phyloP scores from a whole-genome alignment of 2,888 invertebrate genomes.

The Sepioteuthis lessoniana region DNA sequence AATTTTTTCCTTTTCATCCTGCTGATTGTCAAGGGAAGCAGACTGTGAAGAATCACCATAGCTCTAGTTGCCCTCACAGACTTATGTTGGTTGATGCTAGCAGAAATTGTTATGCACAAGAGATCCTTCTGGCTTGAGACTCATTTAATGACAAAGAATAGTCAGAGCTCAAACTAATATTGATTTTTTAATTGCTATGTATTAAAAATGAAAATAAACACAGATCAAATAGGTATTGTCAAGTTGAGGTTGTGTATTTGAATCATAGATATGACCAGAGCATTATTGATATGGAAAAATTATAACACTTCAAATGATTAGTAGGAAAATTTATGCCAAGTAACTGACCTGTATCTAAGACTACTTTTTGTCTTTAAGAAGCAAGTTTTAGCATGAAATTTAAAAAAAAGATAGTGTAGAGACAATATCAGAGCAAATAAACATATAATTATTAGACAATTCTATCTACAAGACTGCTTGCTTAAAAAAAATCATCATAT shows the following conservation, averaged over 20 bases:
- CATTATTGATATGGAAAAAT: background rate
- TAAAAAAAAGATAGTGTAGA: too few species aligned
- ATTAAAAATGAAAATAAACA: background rate
- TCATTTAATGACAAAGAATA: constrained; percentile 12
- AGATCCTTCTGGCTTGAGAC: constrained; percentile 17
- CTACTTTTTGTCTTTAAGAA: background rate
- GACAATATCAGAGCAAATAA: too few species aligned
- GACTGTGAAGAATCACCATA: background rate
- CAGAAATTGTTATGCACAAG: background rate
- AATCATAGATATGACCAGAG: background rate
- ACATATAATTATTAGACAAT: too few species aligned
- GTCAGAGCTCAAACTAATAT: background rate
- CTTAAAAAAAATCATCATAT: too few species aligned
- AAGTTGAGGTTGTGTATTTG: background rate
- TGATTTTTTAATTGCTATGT: background rate
- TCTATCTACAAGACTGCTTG: too few species aligned
- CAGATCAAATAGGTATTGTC: background rate
- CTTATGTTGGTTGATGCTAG: background rate
- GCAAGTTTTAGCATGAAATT: too few species aligned
- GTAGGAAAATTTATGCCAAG: background rate
- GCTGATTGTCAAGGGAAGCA: constrained; percentile 33
- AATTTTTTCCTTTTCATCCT: constrained; percentile 4
- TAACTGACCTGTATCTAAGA: background rate
- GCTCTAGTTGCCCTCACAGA: background rate
- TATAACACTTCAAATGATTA: background rate